Conservation (phyloP, 2,888 invertebrate species). For the Eupithecia inturbata region DNA sequence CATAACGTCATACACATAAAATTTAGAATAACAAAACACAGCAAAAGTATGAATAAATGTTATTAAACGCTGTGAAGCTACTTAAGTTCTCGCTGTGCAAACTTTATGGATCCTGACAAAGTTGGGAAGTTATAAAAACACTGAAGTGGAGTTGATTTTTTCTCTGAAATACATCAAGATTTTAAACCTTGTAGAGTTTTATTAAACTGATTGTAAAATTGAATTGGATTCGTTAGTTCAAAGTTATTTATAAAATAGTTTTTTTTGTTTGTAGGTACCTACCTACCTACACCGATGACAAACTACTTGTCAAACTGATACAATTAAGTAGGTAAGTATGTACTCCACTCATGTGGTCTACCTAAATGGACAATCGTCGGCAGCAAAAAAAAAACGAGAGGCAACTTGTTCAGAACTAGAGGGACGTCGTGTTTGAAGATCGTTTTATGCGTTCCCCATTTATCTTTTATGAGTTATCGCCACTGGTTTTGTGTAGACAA, state of each 20-base stretch:
- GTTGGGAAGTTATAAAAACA: slow-evolving; percentile 39
- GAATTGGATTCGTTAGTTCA: slow-evolving; percentile 11
- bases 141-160: slow-evolving; percentile 36
- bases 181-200: slow-evolving; percentile 30
- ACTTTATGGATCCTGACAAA: slow-evolving; percentile 37
- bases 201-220: slow-evolving; percentile 29
- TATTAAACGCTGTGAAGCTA: slow-evolving; percentile 18
- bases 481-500: neutral
- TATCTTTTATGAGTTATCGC: slow-evolving; percentile 5
- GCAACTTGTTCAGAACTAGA: slow-evolving; percentile 3
- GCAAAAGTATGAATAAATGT: slow-evolving; percentile 23
- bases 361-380: neutral
- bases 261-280: neutral
- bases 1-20: neutral
- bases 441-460: slow-evolving; percentile 1
- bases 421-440: neutral
- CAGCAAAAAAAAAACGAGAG: neutral
- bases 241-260: neutral
- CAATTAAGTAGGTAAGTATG: too few species aligned
- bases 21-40: neutral
- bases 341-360: neutral
- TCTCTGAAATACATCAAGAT: slow-evolving; percentile 34
- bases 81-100: slow-evolving; percentile 26
- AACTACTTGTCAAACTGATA: neutral
- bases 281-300: too few species aligned